Conservation (phyloP, 2,888 invertebrate species). For the Synergus laeviventris region DNA sequence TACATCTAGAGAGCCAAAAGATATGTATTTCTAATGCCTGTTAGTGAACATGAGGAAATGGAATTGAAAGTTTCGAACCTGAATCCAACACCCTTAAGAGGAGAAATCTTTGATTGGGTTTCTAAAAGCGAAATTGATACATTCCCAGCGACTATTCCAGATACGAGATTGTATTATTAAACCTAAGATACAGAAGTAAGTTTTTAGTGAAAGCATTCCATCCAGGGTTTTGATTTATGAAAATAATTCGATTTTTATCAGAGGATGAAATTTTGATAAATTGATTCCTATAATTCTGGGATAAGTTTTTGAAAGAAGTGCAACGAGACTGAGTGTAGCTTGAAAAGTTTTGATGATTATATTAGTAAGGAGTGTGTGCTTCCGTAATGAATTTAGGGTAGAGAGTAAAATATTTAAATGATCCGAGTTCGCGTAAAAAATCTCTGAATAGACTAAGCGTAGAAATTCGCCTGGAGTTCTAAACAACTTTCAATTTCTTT, state of each 20-base stretch:
- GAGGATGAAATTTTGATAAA: neutral
- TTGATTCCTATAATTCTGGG: neutral
- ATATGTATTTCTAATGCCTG: no score
- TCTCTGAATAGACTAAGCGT: neutral
- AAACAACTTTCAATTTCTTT: neutral
- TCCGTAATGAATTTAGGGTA: slow-evolving; percentile 27
- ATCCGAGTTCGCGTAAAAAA: neutral
- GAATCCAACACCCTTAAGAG: neutral
- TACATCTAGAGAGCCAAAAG: no score
- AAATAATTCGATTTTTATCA: slow-evolving; percentile 7
- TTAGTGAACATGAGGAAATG: no score
- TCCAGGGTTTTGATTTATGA: slow-evolving; percentile 56
- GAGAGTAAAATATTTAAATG: slow-evolving; percentile 13
- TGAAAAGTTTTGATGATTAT: slow-evolving; percentile 35
- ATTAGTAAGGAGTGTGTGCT: slow-evolving; percentile 31
- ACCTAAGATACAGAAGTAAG: slow-evolving; percentile 40
- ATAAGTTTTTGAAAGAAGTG: slow-evolving; percentile 24
- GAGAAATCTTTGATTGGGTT: slow-evolving; percentile 15
- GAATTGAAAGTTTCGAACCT: no score
- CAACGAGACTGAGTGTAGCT: slow-evolving; percentile 37
- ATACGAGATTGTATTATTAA: slow-evolving; percentile 14
- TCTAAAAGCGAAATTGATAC: slow-evolving; percentile 24
- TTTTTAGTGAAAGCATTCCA: slow-evolving; percentile 66
- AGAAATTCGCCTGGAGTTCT: slow-evolving; percentile 1
- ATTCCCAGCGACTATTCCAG: slow-evolving; percentile 34